These are phyloP conservation scores for Tragopan temminckii DNA, from an alignment of 2,797 vertebrate species.

Conservation along the genomic window DNA sequence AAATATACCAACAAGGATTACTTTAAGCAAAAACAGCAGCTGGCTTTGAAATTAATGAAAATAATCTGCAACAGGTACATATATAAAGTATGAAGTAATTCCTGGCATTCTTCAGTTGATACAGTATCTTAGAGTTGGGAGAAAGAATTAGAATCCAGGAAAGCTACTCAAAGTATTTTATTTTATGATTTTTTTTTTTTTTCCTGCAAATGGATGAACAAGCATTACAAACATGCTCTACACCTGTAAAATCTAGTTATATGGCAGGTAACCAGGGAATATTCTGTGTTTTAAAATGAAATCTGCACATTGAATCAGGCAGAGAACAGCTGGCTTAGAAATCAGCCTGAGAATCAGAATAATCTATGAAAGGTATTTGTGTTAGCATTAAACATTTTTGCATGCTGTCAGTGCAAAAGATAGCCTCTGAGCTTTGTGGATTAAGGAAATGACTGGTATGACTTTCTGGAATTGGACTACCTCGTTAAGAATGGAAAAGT, in stretches of 20 bases:
- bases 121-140: conserved; percentile 74
- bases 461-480: conserved; percentile 54
- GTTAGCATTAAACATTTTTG: conserved; percentile 78
- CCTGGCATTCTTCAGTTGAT: conserved; percentile 80
- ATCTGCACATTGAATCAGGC: conserved; percentile 82
- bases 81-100: conserved; percentile 80
- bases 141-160: conserved; percentile 74
- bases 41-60: conserved; percentile 82
- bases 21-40: conserved; percentile 74
- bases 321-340: conserved; percentile 81
- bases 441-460: conserved; percentile 29
- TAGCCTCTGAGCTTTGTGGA: conserved; percentile 56
- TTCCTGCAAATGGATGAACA: conserved; percentile 70
- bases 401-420: conserved; percentile 58
- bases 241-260: conserved; percentile 82
- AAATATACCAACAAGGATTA: conserved; percentile 28
- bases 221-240: conserved; percentile 75
- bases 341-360: conserved; percentile 77
- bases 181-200: conserved; percentile 76
- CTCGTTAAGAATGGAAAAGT: conserved; percentile 37
- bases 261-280: conserved; percentile 81
- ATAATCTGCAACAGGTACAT: conserved; percentile 82
- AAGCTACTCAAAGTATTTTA: conserved; percentile 74
- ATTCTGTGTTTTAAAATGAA: conserved; percentile 75
- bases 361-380: conserved; percentile 80